Evolutionary conservation across 2,113 vertebrate genomes (phyloP).

Genomic region (Microcebus lehilahytsara): DNA sequence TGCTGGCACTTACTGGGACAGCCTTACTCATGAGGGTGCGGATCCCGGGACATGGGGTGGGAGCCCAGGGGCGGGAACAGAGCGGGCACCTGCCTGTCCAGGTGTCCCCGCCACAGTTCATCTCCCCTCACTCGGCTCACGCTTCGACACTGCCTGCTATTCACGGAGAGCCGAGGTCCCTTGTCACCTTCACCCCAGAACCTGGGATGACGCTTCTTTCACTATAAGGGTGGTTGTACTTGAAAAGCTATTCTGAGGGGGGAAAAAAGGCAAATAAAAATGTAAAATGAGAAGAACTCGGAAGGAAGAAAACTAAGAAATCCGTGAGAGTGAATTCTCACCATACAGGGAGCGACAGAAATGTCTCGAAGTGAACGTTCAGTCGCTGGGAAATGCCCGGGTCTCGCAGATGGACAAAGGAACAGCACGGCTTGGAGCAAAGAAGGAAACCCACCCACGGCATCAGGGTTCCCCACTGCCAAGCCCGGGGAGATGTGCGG

Average conservation of each 20-base stretch:
- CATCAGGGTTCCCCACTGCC: background rate
- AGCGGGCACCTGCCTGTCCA: too few species aligned
- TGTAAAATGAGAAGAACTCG: background rate
- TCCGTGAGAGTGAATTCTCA: background rate
- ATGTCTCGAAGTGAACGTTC: accelerated
- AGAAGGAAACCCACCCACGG: slow-evolving; percentile 47
- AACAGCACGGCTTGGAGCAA: background rate
- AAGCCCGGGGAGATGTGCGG: slow-evolving; percentile 57
- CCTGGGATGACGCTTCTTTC: too few species aligned
- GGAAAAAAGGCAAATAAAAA: background rate
- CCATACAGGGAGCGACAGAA: accelerated
- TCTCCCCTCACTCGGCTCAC: accelerated
- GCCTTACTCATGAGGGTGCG: too few species aligned
- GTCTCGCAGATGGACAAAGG: slow-evolving; percentile 29
- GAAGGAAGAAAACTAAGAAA: background rate
- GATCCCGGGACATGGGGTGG: too few species aligned
- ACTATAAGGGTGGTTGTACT: accelerated
- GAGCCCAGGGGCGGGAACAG: background rate
- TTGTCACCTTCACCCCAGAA: background rate
- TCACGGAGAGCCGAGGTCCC: accelerated
- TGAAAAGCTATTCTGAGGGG: background rate
- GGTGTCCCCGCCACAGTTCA: too few species aligned
- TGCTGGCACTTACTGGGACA: too few species aligned
- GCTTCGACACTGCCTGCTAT: too few species aligned
- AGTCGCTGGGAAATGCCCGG: background rate